Evolutionary conservation across 1,140 invertebrate species (phyloP), one percentile per base, ranked within the genome.

Genomic region (Ceratosolen solmsi): DNA sequence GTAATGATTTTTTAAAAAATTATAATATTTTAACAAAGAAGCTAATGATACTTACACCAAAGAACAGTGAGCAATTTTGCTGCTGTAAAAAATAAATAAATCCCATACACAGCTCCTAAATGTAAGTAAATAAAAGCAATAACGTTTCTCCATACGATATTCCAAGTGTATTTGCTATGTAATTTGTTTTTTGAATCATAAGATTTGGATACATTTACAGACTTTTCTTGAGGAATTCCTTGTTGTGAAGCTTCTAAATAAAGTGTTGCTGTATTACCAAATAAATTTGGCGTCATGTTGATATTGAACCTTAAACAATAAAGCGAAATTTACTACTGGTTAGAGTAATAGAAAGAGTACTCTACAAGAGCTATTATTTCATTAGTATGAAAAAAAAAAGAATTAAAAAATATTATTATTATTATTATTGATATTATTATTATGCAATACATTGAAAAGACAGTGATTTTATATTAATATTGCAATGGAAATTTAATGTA

Each of bases 101-200:
- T 77, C 27, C 93, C 94, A 84, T 95, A 95, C 4, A 94, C 9
- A n/a, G 92, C 90, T 5, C 92, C 92, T 8, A 90, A 80, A 87
- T 96, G 95, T 51, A 95, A 88, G 83, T 95, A 95, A 0, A 93
- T 63, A 79, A 95, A 95, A 13, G 93, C 94, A 22, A 95, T 89
- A 2, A 95, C 94, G 85, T 95, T 95, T 88, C 94, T 93, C 94
- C 95, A 96, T 3, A 95, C 94, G 84, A 96, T 94, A 78, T 93
- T 90, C 94, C 93, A 94, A 87, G 87, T 82, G 75, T 93, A 93
- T 88, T 15, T 87, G 33, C 72, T 86, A 74, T 60, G 41, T 83
- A 68, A 58, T 33, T 87, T 82, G 87, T 87, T 87, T 82, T 58
- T 82, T 84, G 84, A 78, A 84, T 58, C 17, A 63, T 83, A 70